Evolutionary conservation across 2,113 vertebrate species (phyloP).

Genomic region (Hipposideros armiger): DNA sequence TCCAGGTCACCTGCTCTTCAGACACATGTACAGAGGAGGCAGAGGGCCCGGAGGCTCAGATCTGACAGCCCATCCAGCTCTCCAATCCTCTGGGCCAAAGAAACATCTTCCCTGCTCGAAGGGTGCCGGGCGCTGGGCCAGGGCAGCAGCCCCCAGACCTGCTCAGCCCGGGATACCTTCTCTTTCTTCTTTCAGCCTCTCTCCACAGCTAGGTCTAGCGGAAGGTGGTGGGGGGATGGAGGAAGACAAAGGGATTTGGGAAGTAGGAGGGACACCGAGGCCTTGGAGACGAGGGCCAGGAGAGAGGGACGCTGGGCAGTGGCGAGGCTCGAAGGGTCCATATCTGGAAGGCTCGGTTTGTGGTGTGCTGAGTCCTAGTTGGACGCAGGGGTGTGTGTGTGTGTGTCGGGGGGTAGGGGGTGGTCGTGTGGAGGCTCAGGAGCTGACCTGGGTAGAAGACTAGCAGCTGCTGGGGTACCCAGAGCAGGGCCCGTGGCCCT

Average conservation of each 20-base stretch:
- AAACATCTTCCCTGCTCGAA: background rate
- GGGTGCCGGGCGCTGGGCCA: too few relatives aligned
- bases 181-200: background rate
- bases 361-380: background rate
- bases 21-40: background rate
- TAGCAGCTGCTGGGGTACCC: background rate
- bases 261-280: background rate
- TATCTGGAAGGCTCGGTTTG: background rate
- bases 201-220: background rate
- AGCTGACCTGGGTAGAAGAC: background rate
- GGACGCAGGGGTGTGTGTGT: accelerated
- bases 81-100: background rate
- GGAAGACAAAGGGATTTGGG: background rate
- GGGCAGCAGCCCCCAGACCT: background rate
- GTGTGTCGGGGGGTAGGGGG: background rate
- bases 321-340: background rate
- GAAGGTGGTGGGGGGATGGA: background rate
- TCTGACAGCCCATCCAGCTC: background rate
- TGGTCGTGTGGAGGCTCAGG: background rate
- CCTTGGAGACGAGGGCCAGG: background rate
- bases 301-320: background rate
- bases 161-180: background rate
- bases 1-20: background rate
- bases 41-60: background rate
- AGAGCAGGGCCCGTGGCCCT: background rate